phyloP scores from a whole-genome alignment of 2,797 vertebrate genomes.

The Taenioides sp. region DNA sequence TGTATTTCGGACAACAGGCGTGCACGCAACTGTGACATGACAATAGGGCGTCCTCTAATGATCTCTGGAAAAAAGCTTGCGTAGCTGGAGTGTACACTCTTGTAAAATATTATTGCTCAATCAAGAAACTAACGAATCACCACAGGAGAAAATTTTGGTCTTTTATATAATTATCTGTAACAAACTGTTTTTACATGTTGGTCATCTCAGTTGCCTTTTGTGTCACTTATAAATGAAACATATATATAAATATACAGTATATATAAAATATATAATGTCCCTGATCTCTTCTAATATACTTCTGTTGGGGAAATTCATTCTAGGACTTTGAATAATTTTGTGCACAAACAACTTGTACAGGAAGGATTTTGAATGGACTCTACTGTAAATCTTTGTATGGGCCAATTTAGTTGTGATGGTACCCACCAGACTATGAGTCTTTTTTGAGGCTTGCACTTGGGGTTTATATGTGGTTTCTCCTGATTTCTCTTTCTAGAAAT shows the following conservation, averaged over 20 bases:
- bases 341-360: constrained; percentile 63
- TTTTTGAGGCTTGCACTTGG: constrained; percentile 50
- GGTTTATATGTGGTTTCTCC: constrained; percentile 54
- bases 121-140: constrained; percentile 71
- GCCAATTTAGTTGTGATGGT: constrained; percentile 52
- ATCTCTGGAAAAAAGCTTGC: constrained; percentile 58
- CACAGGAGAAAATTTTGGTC: constrained; percentile 68
- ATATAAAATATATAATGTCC: constrained; percentile 66
- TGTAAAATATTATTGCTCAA: constrained; percentile 78
- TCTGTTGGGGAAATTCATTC: constrained; percentile 65
- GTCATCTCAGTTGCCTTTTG: constrained; percentile 83
- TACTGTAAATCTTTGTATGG: constrained; percentile 59
- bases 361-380: constrained; percentile 55
- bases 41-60: constrained; percentile 59
- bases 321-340: constrained; percentile 65
- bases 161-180: constrained; percentile 85
- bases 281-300: constrained; percentile 71
- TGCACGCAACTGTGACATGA: constrained; percentile 63
- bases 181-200: constrained; percentile 82
- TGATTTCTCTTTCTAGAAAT: constrained; percentile 63
- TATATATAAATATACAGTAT: constrained; percentile 68
- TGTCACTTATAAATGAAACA: constrained; percentile 80
- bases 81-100: constrained; percentile 71
- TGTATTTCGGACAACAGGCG: constrained; percentile 69
- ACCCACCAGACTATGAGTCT: constrained; percentile 39